Evolutionary conservation across 35 echinoderm and acorn worm species (phyloP), one percentile per base, ranked within the genome.

Genomic region (Amphiura filiformis): DNA sequence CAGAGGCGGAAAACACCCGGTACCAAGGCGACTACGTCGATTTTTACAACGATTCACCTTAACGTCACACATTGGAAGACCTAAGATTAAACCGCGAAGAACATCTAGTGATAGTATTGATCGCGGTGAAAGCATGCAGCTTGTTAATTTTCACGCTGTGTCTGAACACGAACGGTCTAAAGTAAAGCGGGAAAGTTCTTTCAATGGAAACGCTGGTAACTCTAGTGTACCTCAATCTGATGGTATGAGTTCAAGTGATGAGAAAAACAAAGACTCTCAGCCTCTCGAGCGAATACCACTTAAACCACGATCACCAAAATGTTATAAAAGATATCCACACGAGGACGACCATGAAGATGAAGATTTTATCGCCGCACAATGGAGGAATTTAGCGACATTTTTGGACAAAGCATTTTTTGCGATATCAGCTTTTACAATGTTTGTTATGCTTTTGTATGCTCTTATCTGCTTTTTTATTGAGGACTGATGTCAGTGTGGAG

Each of bases 1-100:
- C 75, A 87, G 70, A 31, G 85, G 85, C 0, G 85, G 85, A 26
- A 76, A 87, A 36, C 85, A 76, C 7, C 85, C 42, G 2, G 57
- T 87, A 31, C 85, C 85, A 13, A 1, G 40, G 0, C 76, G 85
- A 76, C 40, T 87, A 9, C 65, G 70, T 3, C 15, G 28, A 11
- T 70, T 70, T 70, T 70, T 70, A 70, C 61, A 70, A 70, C 61
- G 26, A 15, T 70, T 70, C 26, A 2, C 11, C 9, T 30, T 70
- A 26, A 70, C 61, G 9, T 11, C 61, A 2, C 61, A 70, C 61
- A 70, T 70, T 26, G 61, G 61, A 26, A 11, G 61, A 70, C 61
- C 61, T 15, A 70, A 70, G 26, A 15, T 70, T 13, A n/a, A n/a
- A n/a, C 7, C 15, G 7, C 7, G 26, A 23, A 70, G 61, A 70